phyloP scores from a whole-genome alignment of 2,113 vertebrate species.

The Pseudopodoces humilis region DNA sequence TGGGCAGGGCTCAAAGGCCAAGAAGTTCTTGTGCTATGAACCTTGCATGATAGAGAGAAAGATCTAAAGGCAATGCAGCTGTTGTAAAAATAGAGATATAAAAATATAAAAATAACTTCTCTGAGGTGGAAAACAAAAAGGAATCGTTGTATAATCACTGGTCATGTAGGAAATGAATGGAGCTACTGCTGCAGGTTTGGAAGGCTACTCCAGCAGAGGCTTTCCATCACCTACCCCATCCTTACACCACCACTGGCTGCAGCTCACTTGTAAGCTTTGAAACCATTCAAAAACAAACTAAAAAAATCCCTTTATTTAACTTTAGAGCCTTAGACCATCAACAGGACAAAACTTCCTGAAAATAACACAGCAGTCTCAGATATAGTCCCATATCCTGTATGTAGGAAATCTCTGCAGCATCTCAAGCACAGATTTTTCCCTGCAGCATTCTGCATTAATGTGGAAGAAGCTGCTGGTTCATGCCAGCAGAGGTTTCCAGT shows the following conservation, averaged over 20 bases:
- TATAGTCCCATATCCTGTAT: background rate
- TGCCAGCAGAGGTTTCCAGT: background rate
- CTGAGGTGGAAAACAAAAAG: background rate
- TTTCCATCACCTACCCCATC: background rate
- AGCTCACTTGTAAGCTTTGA: background rate
- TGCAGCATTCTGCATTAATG: background rate
- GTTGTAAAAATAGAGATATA: background rate
- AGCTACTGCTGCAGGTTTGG: background rate
- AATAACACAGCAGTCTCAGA: fast-evolving
- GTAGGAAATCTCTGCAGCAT: background rate
- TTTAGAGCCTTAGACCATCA: background rate
- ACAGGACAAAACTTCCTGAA: background rate
- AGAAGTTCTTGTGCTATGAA: background rate
- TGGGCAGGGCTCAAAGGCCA: background rate
- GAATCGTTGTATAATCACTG: fast-evolving
- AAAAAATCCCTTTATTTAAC: background rate
- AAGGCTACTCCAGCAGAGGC: background rate
- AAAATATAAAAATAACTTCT: background rate
- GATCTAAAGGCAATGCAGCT: background rate
- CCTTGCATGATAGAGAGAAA: background rate
- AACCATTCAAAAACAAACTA: background rate
- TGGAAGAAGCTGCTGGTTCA: background rate
- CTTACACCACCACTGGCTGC: background rate
- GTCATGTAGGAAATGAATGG: background rate
- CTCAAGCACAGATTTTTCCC: background rate